These are phyloP conservation scores for Uropetala carovei DNA, from an alignment of 2,888 invertebrate genomes.

Conservation along the genomic window DNA sequence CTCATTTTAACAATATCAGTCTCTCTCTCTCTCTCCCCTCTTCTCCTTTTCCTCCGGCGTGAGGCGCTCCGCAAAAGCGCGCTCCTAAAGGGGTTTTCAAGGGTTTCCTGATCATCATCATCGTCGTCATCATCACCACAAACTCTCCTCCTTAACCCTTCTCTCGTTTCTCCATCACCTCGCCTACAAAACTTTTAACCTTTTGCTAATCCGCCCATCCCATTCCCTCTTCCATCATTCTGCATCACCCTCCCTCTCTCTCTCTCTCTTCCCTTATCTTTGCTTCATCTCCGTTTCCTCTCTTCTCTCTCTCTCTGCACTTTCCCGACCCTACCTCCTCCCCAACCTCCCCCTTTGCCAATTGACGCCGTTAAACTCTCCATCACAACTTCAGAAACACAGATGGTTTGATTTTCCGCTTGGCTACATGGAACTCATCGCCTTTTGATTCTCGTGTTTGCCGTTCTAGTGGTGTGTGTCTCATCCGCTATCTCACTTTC, in stretches of 20 bases:
- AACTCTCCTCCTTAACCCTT: background rate
- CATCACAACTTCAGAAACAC: background rate
- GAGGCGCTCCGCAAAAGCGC: background rate
- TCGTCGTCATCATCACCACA: slow-evolving; percentile 45
- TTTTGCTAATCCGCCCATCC: background rate
- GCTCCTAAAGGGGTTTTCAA: slow-evolving; percentile 28
- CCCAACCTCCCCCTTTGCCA: background rate
- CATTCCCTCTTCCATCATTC: background rate
- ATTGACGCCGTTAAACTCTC: background rate
- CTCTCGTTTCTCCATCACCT: background rate
- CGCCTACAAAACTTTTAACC: background rate
- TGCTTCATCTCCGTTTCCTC: no score
- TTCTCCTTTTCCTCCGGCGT: background rate
- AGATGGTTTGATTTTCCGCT: slow-evolving; percentile 61
- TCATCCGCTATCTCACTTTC: background rate
- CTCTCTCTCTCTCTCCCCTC: background rate
- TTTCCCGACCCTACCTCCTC: background rate
- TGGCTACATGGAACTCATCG: slow-evolving; percentile 5
- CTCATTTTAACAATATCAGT: background rate
- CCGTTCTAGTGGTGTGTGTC: background rate
- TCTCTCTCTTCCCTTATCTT: no score
- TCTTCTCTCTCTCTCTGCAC: background rate
- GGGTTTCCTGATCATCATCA: slow-evolving; percentile 63
- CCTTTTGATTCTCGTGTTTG: slow-evolving; percentile 22
- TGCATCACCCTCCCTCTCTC: background rate